phyloP scores from a whole-genome alignment of 2,797 vertebrate genomes.

The Halcyon chelicuti region DNA sequence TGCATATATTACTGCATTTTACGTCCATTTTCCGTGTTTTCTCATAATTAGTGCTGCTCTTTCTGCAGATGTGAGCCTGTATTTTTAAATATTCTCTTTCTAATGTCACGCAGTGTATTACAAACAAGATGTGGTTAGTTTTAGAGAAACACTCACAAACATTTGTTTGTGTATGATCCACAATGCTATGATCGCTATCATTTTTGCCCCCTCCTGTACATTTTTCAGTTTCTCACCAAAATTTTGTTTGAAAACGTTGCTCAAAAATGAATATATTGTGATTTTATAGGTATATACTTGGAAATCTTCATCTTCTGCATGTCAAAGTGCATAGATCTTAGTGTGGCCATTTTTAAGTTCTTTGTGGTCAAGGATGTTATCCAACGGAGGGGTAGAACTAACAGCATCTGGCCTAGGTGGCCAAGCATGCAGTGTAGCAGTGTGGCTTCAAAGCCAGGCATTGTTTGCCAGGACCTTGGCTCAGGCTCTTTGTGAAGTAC shows the following conservation, averaged over 20 bases:
- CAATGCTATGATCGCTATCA: background rate
- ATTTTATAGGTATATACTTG: background rate
- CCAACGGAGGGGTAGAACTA: background rate
- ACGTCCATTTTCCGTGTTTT: constrained; percentile 56
- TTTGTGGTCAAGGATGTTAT: background rate
- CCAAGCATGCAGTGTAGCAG: background rate
- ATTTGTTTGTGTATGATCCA: background rate
- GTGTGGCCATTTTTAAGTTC: background rate
- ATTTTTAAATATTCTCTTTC: constrained; percentile 57
- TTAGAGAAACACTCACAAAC: constrained; percentile 21
- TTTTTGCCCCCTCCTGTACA: background rate
- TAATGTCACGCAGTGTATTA: constrained; percentile 14
- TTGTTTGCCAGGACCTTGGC: background rate
- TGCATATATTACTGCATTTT: constrained; percentile 67
- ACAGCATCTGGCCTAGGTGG: background rate
- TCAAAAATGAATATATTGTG: accelerated
- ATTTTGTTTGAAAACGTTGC: background rate
- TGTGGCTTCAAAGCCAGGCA: background rate
- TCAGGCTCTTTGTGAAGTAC: constrained; percentile 5
- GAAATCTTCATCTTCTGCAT: background rate
- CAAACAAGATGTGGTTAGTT: constrained; percentile 24
- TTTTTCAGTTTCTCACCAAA: background rate
- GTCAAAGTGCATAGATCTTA: background rate
- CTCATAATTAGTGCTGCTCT: constrained; percentile 54
- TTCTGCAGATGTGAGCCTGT: constrained; percentile 69